Base-by-base conservation (phyloP, 1,140 invertebrate genomes). In the Zophobas atratus region DNA sequence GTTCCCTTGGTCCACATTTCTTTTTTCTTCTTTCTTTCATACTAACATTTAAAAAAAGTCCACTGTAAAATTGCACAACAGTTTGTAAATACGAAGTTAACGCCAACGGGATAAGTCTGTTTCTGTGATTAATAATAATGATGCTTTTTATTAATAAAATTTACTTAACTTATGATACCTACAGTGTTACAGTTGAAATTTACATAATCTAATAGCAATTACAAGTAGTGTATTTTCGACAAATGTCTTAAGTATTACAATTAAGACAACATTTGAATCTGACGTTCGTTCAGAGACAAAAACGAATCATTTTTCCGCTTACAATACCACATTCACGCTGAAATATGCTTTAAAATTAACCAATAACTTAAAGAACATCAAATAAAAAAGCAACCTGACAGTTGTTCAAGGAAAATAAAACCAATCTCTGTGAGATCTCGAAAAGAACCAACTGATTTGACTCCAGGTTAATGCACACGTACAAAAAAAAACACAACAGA, bases 81-180 rank as follows among this genome's bases (percentile, higher is more conserved):
- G 20, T 20, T 20, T 20, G 20, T 20, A 20, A 20, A 20, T 20
- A 20, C 20, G 20, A 20, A 20, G 20, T 20, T 20, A 20, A 20
- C 20, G 20, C 20, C 20, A 20, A 20, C 20, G 20, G 20, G 20
- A 20, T 20, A 20, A 20, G 20, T 20, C 20, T 20, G 20, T 20
- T 20, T 20, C 20, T 20, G 20, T 20, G 20, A 20, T 20, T 20
- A 20, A 20, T 20, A 20, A 20, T 20, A 20, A 20, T 20, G 20
- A 20, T 20, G 20, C 20, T 20, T 20, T 80, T 80, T 75, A 70
- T 81, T 81, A 81, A 81, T 81, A 81, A 81, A 81, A 81, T 81
- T 81, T 81, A 81, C 75, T 81, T 81, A 77, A 81, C 76, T 79
- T 79, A 81, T 70, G 57, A 79, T 77, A 74, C 78, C 78, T 81